Percentiles rank a stretch among this genome's conserved stretches.
These are phyloP conservation scores for Sinella curviseta DNA, from an alignment of 1,140 invertebrate genomes.

Conservation along the genomic window DNA sequence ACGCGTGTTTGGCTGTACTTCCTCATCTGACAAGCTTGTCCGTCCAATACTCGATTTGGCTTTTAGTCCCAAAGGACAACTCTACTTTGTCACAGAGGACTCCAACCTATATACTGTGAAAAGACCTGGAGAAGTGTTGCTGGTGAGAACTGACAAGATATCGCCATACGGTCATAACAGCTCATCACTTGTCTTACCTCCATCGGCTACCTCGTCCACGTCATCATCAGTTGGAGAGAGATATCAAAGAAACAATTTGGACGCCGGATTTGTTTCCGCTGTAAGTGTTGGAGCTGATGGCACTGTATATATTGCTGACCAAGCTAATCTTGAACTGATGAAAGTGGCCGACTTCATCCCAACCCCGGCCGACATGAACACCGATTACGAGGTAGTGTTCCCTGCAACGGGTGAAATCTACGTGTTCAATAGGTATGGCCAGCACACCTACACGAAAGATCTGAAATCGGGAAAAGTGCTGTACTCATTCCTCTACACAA, in stretches of 20 bases:
- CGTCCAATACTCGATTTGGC: conserved; percentile 66
- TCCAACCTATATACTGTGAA: conserved; percentile 46
- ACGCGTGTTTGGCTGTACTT: conserved; percentile 77
- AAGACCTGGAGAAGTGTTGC: conserved; percentile 31
- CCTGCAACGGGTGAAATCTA: conserved; percentile 88
- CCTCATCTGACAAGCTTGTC: conserved; percentile 54
- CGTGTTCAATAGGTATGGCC: conserved; percentile 87
- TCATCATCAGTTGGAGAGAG: conserved; percentile 47
- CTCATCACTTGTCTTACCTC: conserved; percentile 48
- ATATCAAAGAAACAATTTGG: conserved; percentile 72
- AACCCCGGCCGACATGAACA: conserved; percentile 76
- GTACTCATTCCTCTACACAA: conserved; percentile 93
- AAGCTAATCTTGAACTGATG: conserved; percentile 80
- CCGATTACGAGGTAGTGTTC: conserved; percentile 90
- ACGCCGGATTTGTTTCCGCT: conserved; percentile 84
- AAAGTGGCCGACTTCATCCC: conserved; percentile 73
- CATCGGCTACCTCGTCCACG: conserved; percentile 40
- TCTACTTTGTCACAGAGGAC: conserved; percentile 76
- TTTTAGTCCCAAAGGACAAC: conserved; percentile 87
- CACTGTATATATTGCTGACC: conserved; percentile 89
- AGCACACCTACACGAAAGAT: conserved; percentile 90
- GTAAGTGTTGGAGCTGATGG: conserved; percentile 91
- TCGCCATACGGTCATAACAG: conserved; percentile 33
- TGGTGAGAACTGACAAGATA: conserved; percentile 45
- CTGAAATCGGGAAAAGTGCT: conserved; percentile 85